Base-by-base conservation (phyloP, 2,113 vertebrate genomes). In the Pangasianodon hypophthalmus region DNA sequence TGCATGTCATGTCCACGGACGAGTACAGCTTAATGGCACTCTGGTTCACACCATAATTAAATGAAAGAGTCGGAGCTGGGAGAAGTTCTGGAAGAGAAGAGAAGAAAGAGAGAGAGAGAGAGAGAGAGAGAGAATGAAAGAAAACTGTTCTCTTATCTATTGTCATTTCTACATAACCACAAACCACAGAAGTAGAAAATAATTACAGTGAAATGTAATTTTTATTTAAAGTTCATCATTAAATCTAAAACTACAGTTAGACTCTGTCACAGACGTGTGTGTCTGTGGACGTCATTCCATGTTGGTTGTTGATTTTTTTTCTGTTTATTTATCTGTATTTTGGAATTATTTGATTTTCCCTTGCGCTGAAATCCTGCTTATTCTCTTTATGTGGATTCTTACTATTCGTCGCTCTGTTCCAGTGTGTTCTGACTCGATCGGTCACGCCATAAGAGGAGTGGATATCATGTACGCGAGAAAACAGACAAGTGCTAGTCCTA, bases 1-100 rank as follows among this genome's bases (percentile, higher is more conserved):
- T 26, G 77, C 91, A 92, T 2, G 9, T 0, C 50, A 90, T 0
- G 0, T 1, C 0, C 3, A 90, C 73, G 3, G 24, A 0, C 21
- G 84, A 21, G 32, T 85, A 69, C 0, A 90, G 80, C 50, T 37
- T 46, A 64, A 92, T 87, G 48, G 90, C 37, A 54, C 50, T 89
- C 86, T 16, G 26, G 50, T 90, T 92, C 60, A 85, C 79, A 3
- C 3, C 1, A 5, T 1, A 1, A 29, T 0, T 0, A 11, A 89
- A 90, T 0, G 6, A 19, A 7, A 92, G 52, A 44, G 52, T 62
- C 10, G 89, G 91, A 7, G 60, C 79, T 71, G 87, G 87, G 69
- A 64, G 14, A 75, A 79, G 46, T 0, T 10, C 88, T 90, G 46
- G 32, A 81, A 62, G 73, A 64, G 13, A 19, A 54, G 26, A 54